These are phyloP conservation scores for Lithobates sylvaticus DNA, from an alignment of 2,797 vertebrate genomes.

Conservation along the genomic window DNA sequence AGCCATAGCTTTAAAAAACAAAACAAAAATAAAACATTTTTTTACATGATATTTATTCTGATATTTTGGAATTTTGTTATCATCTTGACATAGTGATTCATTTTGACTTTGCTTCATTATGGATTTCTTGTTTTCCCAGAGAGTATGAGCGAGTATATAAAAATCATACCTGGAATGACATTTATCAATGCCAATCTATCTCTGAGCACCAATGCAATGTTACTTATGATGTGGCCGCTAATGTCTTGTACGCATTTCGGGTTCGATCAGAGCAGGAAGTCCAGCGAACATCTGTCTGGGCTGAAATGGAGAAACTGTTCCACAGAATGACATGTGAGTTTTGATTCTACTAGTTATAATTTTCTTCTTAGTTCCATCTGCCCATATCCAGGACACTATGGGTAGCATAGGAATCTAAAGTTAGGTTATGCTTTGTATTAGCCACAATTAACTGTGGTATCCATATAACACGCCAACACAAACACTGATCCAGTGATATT, in stretches of 20 bases:
- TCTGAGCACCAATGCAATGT: slow-evolving; percentile 70
- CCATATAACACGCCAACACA: too few species aligned
- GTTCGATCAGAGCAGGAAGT: slow-evolving; percentile 68
- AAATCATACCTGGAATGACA: slow-evolving; percentile 73
- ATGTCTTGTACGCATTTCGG: slow-evolving; percentile 73
- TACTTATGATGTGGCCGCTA: slow-evolving; percentile 75
- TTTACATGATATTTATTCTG: too few species aligned
- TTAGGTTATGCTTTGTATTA: too few species aligned
- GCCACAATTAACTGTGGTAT: too few species aligned
- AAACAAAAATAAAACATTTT: too few species aligned
- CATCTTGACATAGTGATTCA: neutral
- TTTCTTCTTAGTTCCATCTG: neutral
- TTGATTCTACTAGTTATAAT: neutral
- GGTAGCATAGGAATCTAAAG: too few species aligned
- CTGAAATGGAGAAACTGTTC: slow-evolving; percentile 70
- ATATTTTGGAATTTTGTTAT: too few species aligned
- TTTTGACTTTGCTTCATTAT: neutral
- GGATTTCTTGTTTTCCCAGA: slow-evolving; percentile 62
- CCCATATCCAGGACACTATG: too few species aligned
- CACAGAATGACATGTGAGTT: slow-evolving; percentile 75
- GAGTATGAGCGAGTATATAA: slow-evolving; percentile 74
- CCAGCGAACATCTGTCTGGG: slow-evolving; percentile 71
- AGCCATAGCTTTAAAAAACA: too few species aligned
- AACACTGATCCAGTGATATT: too few species aligned
- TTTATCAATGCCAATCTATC: slow-evolving; percentile 68